A percentile compares a stretch with the other conserved stretches of the same genome.
These are phyloP conservation scores for Brienomyrus brachyistius DNA, from an alignment of 2,113 vertebrate genomes.

Conservation along the genomic window DNA sequence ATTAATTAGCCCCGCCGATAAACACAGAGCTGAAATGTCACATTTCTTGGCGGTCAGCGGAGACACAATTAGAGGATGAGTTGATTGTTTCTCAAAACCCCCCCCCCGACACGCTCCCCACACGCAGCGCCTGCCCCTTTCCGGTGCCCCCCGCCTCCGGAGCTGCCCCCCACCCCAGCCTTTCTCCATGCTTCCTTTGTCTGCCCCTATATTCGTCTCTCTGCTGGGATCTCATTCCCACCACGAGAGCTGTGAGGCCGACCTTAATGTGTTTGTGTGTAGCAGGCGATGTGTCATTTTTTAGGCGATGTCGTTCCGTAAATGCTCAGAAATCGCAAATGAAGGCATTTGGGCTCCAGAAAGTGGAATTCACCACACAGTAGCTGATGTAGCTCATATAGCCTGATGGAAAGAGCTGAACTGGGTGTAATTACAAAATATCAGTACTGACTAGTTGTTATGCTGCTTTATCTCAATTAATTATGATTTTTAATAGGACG, in stretches of 20 bases:
- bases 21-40: slow-evolving; percentile 61
- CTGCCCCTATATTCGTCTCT: slow-evolving; percentile 14
- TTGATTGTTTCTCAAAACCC: slow-evolving; percentile 48
- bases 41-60: slow-evolving; percentile 45
- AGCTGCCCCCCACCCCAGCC: slow-evolving; percentile 12
- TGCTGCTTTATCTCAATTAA: background rate
- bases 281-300: background rate
- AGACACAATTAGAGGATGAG: slow-evolving; percentile 60
- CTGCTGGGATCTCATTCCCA: slow-evolving; percentile 16
- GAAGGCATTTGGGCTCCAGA: background rate
- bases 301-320: slow-evolving; percentile 18
- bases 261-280: background rate
- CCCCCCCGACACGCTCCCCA: slow-evolving; percentile 22
- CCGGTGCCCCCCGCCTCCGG: slow-evolving; percentile 35
- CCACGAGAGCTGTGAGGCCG: background rate
- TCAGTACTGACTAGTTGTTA: background rate
- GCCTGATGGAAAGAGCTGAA: background rate
- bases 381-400: background rate
- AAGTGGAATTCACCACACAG: background rate
- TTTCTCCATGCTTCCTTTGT: slow-evolving; percentile 9
- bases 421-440: background rate
- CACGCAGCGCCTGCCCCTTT: slow-evolving; percentile 18
- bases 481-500: background rate
- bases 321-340: background rate
- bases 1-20: slow-evolving; percentile 62